These are phyloP conservation scores for Acleris cristana DNA, from an alignment of 2,888 invertebrate species.

Conservation along the genomic window DNA sequence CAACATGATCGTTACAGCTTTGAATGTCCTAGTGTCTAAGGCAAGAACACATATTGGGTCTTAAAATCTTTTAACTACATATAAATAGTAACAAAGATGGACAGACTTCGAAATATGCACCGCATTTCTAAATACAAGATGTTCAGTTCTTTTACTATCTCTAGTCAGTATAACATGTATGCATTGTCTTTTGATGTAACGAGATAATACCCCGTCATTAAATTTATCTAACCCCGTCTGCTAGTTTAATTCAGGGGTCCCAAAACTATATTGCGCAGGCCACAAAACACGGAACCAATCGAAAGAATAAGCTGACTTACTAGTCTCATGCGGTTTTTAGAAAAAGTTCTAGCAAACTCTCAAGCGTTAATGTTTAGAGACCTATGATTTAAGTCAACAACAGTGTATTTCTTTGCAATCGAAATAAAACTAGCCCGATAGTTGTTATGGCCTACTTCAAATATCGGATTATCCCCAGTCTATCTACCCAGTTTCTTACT, in stretches of 20 bases:
- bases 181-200: not conserved
- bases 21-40: conserved; percentile 10
- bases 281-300: no score
- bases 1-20: conserved; percentile 25
- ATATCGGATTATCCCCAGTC: not conserved
- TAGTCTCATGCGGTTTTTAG: no score
- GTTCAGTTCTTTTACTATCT: not conserved
- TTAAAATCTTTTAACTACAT: not conserved
- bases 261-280: no score
- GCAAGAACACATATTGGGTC: conserved; percentile 14
- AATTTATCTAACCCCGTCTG: not conserved
- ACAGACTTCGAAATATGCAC: not conserved
- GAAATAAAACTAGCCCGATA: not conserved
- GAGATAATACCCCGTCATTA: not conserved
- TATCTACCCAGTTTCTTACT: not conserved
- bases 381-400: not conserved
- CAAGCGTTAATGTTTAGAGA: no score
- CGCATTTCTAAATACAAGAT: not conserved
- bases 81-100: conserved; percentile 1
- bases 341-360: no score
- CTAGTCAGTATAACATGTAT: not conserved
- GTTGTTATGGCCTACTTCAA: not conserved
- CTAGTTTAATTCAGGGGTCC: no score
- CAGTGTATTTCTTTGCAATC: not conserved
- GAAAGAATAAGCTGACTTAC: not conserved